Percentiles rank a stretch among this genome's conserved stretches.
Conservation (phyloP, 2,888 invertebrate species). For the Ophioninae sp. region DNA sequence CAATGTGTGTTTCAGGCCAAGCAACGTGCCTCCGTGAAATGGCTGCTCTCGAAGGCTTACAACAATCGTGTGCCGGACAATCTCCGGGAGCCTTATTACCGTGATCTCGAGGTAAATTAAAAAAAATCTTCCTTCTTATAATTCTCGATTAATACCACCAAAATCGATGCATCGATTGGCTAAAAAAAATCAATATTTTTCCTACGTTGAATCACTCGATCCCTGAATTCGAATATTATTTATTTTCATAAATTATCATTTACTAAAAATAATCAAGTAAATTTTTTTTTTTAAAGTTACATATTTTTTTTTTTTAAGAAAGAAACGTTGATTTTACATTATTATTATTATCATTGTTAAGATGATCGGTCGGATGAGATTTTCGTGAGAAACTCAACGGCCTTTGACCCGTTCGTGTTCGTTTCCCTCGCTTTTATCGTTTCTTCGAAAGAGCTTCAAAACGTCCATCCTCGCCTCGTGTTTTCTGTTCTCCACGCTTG, state of each 20-base stretch:
- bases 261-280: background rate
- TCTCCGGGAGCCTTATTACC: conserved; percentile 95
- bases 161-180: no score
- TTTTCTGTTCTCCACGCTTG: conserved; percentile 20
- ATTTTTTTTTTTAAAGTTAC: background rate
- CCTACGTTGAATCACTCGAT: background rate
- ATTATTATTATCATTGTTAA: background rate
- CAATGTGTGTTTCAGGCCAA: conserved; percentile 90
- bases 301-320: background rate
- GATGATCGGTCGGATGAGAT: background rate
- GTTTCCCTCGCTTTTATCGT: conserved; percentile 33
- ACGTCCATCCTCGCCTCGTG: conserved; percentile 16
- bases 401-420: conserved; percentile 33
- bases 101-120: conserved; percentile 92
- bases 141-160: background rate
- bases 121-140: background rate
- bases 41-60: conserved; percentile 97
- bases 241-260: background rate
- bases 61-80: conserved; percentile 97
- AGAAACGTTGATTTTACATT: background rate
- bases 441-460: conserved; percentile 27
- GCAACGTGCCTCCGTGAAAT: conserved; percentile 96
- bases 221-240: background rate
- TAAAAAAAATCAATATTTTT: background rate
- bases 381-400: background rate